Conservation (phyloP, 2,113 vertebrate species). For the Gadus chalcogrammus region DNA sequence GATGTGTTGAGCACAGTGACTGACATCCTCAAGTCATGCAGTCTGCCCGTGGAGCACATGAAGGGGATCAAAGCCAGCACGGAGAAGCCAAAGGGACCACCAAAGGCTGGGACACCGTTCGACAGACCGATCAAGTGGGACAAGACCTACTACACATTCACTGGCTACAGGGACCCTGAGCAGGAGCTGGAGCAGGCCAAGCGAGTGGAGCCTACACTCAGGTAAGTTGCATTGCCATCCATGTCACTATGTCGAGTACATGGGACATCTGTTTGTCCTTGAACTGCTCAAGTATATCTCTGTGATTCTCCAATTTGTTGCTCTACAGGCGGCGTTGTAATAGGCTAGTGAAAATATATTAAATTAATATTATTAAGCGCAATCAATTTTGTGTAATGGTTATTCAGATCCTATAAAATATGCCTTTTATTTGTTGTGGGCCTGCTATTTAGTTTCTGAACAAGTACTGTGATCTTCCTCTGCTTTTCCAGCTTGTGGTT, state of each 20-base stretch:
- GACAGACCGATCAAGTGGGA: conserved; percentile 92
- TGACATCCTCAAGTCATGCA: conserved; percentile 90
- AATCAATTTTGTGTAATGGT: too few relatives aligned
- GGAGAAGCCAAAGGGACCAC: conserved; percentile 31
- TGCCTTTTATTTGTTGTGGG: too few relatives aligned
- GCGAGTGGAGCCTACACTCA: conserved; percentile 80
- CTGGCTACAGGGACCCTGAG: conserved; percentile 91
- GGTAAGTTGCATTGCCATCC: conserved; percentile 61
- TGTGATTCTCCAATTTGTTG: too few relatives aligned
- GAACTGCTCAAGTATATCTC: too few relatives aligned
- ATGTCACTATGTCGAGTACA: too few relatives aligned
- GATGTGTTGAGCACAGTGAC: conserved; percentile 89
- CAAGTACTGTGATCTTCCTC: neutral
- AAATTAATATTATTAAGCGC: too few relatives aligned
- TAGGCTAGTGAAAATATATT: too few relatives aligned
- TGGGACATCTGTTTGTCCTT: too few relatives aligned
- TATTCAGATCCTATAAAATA: too few relatives aligned
- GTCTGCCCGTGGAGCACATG: conserved; percentile 86
- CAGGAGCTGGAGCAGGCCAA: conserved; percentile 84
- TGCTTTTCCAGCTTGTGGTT: conserved; percentile 81
- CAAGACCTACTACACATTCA: conserved; percentile 91
- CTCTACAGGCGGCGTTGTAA: too few relatives aligned
- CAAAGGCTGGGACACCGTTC: conserved; percentile 52
- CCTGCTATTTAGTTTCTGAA: too few relatives aligned
- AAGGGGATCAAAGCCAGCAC: conserved; percentile 55